Base-by-base conservation (phyloP, 2,797 vertebrate genomes). In the Vultur gryphus region DNA sequence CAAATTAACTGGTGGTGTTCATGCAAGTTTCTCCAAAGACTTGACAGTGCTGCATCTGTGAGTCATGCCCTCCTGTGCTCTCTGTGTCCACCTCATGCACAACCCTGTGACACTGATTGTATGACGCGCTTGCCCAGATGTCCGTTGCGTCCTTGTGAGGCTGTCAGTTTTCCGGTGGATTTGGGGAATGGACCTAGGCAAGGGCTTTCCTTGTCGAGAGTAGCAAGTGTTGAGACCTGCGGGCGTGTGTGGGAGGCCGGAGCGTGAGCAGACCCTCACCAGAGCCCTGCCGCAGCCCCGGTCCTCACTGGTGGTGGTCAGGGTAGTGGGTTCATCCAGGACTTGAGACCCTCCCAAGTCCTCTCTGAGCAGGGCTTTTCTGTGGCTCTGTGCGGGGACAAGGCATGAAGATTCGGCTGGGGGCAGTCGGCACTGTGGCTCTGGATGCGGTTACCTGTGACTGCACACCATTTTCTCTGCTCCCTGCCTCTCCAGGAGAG, bases 11-110 rank as follows among this genome's bases (percentile, higher is more conserved):
- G 96, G 93, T 97, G 97, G 96, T 96, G 95, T 97, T 97, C 96
- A 96, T 97, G 97, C 96, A 89, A 97, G 92, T 97, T 97, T 97
- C 97, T 97, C 97, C 97, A 97, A 96, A 97, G 97, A 97, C 96
- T 97, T 97, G 97, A 96, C 97, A 96, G 95, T 97, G 96, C 97
- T 96, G 97, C 97, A 82, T 97, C 97, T 97, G 97, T 97, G 97
- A 97, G 96, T 97, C 97, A 64, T 97, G 97, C 96, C 97, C 97
- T 97, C 95, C 96, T 95, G 97, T 97, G 95, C 95, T 96, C 96
- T 98, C 89, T 98, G 85, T 97, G 92, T 97, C 96, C 84, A 75
- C 91, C 84, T 97, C 90, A 87, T 90, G 95, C 95, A 95, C 97
- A 87, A 95, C 82, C 96, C 90, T 87, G 92, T 96, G 95, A 83